phyloP scores from a whole-genome alignment of 2,113 vertebrate genomes.

The Stigmatopora argus region DNA sequence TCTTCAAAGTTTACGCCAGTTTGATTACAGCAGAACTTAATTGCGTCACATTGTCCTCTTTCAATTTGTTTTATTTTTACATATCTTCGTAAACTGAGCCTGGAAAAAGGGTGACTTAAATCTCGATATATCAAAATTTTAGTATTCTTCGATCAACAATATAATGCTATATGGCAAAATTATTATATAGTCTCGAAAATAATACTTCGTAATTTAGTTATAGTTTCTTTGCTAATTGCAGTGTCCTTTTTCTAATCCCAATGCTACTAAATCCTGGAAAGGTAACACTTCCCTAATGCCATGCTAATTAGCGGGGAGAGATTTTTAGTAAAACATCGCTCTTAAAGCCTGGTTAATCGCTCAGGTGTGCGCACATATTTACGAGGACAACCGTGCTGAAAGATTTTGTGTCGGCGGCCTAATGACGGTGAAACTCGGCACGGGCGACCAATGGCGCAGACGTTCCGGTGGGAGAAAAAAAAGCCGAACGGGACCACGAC shows the following conservation, averaged over 20 bases:
- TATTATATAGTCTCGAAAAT: too few species aligned
- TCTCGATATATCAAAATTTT: too few species aligned
- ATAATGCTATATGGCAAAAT: too few species aligned
- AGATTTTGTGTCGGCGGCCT: slow-evolving; percentile 18
- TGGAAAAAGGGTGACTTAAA: neutral
- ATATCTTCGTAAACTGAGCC: neutral
- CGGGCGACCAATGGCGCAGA: slow-evolving; percentile 16
- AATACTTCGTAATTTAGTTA: neutral
- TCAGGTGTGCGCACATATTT: slow-evolving; percentile 3
- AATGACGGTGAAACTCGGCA: slow-evolving; percentile 7
- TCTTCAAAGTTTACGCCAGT: neutral
- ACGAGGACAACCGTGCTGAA: slow-evolving; percentile 16
- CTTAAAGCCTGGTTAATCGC: slow-evolving; percentile 22
- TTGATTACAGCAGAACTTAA: neutral
- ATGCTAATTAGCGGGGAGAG: neutral
- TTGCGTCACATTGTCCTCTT: neutral
- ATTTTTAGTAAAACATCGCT: slow-evolving; percentile 2
- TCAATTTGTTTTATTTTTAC: neutral
- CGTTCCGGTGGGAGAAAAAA: neutral
- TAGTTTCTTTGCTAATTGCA: neutral
- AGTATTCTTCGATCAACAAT: too few species aligned
- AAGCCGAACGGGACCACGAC: slow-evolving; percentile 31
- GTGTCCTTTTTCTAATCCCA: neutral
- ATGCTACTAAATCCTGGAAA: neutral
- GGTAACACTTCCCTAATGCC: neutral